phyloP scores from a whole-genome alignment of 1,140 invertebrate species.

The Halesus radiatus region DNA sequence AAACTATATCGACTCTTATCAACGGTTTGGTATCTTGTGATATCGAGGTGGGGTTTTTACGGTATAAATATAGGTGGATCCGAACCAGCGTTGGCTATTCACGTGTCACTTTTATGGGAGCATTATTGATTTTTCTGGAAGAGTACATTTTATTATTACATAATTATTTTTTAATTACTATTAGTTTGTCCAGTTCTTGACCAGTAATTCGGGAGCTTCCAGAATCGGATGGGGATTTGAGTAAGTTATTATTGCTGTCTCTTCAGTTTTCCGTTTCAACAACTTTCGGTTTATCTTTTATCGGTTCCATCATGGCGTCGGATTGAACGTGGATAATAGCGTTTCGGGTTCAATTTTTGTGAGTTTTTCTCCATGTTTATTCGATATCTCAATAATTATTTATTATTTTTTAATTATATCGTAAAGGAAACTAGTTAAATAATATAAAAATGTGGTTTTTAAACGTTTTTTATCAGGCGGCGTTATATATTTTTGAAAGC shows the following conservation, averaged over 20 bases:
- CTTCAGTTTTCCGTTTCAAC: neutral
- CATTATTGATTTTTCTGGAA: neutral
- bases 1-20: neutral
- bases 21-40: neutral
- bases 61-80: neutral
- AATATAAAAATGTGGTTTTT: too few relatives aligned
- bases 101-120: slow-evolving; percentile 1
- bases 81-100: neutral
- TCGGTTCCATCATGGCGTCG: too few relatives aligned
- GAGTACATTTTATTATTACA: neutral
- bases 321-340: too few relatives aligned
- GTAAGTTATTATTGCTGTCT: neutral
- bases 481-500: too few relatives aligned
- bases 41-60: neutral
- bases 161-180: neutral
- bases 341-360: too few relatives aligned
- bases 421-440: too few relatives aligned
- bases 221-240: neutral
- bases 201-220: too few relatives aligned
- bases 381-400: too few relatives aligned
- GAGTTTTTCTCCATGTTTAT: too few relatives aligned
- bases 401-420: too few relatives aligned
- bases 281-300: neutral
- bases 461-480: too few relatives aligned
- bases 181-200: too few relatives aligned